These are phyloP conservation scores for Caenorhabditis uteleia DNA, from an alignment of 2,888 invertebrate species.

Conservation along the genomic window DNA sequence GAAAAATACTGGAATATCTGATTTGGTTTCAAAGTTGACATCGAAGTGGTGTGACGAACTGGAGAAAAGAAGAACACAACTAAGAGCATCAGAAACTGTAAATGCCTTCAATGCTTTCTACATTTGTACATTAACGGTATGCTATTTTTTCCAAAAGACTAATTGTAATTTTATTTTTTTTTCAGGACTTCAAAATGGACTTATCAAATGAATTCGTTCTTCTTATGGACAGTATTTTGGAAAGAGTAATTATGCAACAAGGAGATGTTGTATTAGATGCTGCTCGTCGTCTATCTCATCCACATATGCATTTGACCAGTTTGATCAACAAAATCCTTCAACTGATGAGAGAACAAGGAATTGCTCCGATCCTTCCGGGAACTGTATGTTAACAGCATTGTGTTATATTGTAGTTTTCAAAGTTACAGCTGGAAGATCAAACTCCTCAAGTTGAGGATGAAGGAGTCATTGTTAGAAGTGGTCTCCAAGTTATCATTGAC, in stretches of 20 bases:
- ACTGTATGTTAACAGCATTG: constrained; percentile 4
- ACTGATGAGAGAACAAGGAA: constrained; percentile 24
- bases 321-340: constrained; percentile 40
- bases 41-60: constrained; percentile 38
- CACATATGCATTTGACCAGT: constrained; percentile 36
- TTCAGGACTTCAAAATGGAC: constrained; percentile 16
- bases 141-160: background rate
- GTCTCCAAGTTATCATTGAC: constrained; percentile 36
- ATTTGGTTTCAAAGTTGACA: constrained; percentile 1
- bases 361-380: constrained; percentile 30
- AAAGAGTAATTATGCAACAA: constrained; percentile 30
- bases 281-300: constrained; percentile 33
- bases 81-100: constrained; percentile 33
- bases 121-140: constrained; percentile 10
- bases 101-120: constrained; percentile 28
- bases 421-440: constrained; percentile 19
- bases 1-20: background rate
- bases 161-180: background rate
- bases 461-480: constrained; percentile 24
- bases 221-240: constrained; percentile 28
- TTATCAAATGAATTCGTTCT: constrained; percentile 14
- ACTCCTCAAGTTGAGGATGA: constrained; percentile 20
- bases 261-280: constrained; percentile 39
- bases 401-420: background rate
- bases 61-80: constrained; percentile 27